A percentile compares a stretch with the other conserved stretches of the same genome.
Conservation (phyloP, 2,113 vertebrate species). For the Cheirogaleus medius region DNA sequence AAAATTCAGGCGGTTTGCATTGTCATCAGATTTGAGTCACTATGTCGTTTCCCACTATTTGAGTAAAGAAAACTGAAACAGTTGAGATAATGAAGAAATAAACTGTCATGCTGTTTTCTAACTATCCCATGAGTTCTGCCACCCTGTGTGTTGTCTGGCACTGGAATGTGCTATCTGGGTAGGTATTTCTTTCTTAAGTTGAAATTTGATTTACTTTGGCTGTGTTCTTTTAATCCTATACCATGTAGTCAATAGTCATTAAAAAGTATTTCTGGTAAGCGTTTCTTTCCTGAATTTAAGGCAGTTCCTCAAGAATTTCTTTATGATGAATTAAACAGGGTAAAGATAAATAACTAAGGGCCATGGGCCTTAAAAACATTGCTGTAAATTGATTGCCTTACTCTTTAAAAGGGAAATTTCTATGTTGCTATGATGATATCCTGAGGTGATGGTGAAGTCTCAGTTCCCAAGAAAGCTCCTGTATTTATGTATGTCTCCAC, state of each 20-base stretch:
- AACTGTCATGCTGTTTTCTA: background rate
- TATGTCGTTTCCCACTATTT: background rate
- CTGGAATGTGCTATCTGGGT: background rate
- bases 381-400: constrained; percentile 62
- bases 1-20: background rate
- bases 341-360: constrained; percentile 82
- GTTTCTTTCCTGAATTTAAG: constrained; percentile 70
- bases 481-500: background rate
- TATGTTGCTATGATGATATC: background rate
- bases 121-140: background rate
- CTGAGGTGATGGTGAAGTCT: background rate
- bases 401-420: constrained; percentile 42
- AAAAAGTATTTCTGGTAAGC: constrained; percentile 54
- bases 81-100: background rate
- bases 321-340: constrained; percentile 82
- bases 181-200: background rate
- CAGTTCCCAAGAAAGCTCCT: background rate
- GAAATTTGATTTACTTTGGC: constrained; percentile 16
- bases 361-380: constrained; percentile 60
- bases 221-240: constrained; percentile 20
- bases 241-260: constrained; percentile 38
- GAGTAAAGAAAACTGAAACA: background rate
- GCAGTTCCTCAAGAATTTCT: constrained; percentile 85
- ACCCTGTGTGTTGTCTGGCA: background rate
- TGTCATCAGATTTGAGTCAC: background rate